Conservation (phyloP, 2,888 invertebrate genomes). For the Neria commutata region DNA sequence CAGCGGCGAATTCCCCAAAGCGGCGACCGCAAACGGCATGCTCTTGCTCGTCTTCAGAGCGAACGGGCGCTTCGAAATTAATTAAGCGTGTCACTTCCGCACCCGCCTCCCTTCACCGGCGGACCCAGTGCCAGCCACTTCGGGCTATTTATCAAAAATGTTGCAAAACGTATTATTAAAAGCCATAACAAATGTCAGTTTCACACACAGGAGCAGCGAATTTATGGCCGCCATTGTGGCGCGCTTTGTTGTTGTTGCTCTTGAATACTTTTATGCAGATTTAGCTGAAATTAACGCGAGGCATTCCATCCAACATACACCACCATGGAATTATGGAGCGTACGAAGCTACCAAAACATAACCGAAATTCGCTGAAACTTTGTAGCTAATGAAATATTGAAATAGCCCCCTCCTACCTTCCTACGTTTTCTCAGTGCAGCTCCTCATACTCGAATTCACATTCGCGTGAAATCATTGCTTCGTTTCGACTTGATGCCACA, state of each 20-base stretch:
- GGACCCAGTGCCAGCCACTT: not conserved
- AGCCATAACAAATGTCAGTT: constrained; percentile 1
- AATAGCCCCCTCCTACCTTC: not conserved
- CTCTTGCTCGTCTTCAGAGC: not conserved
- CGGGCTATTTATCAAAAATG: not conserved
- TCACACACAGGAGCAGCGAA: not conserved
- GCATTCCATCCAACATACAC: not conserved
- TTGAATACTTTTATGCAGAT: not conserved
- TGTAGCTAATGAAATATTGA: not conserved
- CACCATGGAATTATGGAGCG: not conserved
- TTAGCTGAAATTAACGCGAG: not conserved
- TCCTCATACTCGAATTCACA: too few species aligned
- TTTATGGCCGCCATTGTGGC: not conserved
- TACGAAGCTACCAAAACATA: not conserved
- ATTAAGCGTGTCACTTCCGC: too few species aligned
- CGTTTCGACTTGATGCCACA: not conserved
- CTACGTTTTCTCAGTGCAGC: too few species aligned
- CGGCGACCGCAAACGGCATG: not conserved
- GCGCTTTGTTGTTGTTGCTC: not conserved
- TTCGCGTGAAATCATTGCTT: constrained; percentile 1
- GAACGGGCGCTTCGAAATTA: not conserved
- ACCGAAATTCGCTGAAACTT: not conserved
- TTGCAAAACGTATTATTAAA: not conserved
- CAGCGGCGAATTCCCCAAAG: not conserved
- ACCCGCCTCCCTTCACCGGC: not conserved